Evolutionary conservation across 2,888 invertebrate species (phyloP).

Genomic region (Gryllus longicercus): DNA sequence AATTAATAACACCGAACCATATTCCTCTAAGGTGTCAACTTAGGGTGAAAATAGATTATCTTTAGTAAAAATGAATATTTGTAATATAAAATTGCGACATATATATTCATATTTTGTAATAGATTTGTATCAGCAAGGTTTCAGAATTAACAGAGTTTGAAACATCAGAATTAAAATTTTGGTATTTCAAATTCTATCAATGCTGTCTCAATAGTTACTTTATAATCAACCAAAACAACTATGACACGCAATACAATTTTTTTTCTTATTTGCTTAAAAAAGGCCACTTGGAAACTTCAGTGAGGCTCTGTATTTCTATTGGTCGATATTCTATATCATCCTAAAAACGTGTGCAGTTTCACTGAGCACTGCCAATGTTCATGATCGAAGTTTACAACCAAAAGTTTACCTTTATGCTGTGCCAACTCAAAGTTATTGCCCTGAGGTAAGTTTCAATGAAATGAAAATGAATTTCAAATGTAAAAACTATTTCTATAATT

Average conservation of each 20-base stretch:
- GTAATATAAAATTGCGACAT: too few species aligned
- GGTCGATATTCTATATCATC: neutral
- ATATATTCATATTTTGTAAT: too few species aligned
- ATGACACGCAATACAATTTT: neutral
- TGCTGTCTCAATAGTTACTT: neutral
- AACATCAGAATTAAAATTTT: too few species aligned
- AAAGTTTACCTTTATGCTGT: neutral
- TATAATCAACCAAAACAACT: neutral
- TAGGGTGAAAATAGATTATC: too few species aligned
- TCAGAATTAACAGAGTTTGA: too few species aligned
- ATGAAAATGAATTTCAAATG: neutral
- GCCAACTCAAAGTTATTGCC: neutral
- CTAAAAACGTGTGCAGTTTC: neutral
- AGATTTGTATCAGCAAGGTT: too few species aligned
- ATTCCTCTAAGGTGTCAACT: too few species aligned
- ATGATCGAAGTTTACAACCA: neutral
- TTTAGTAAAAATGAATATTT: too few species aligned
- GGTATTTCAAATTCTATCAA: neutral
- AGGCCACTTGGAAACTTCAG: neutral
- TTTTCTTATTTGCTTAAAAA: neutral
- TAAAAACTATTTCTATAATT: neutral
- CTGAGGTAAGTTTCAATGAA: neutral
- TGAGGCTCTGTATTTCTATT: slow-evolving; percentile 5
- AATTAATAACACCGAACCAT: too few species aligned
- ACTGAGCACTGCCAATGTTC: neutral